Percentiles rank a stretch among this genome's conserved stretches.
These are phyloP conservation scores for Mactra quadrangularis DNA, from an alignment of 1,140 invertebrate genomes.

Conservation along the genomic window DNA sequence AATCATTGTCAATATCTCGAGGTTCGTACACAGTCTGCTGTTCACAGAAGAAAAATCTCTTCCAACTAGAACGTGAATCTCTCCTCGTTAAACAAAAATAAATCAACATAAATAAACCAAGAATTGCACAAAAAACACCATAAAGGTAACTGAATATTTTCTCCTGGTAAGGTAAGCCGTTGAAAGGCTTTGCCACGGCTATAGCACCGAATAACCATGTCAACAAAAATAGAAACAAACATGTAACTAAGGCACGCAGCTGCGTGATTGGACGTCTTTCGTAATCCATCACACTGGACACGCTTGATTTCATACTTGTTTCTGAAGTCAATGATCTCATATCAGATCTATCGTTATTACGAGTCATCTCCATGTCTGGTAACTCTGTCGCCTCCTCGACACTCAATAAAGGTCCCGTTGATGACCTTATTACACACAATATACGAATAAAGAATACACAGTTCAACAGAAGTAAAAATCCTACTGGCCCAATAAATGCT, in stretches of 20 bases:
- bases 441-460: conserved; percentile 90
- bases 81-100: conserved; percentile 93
- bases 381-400: conserved; percentile 76
- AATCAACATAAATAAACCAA: conserved; percentile 93
- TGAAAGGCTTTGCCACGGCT: conserved; percentile 82
- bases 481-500: conserved; percentile 91
- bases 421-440: conserved; percentile 87
- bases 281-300: conserved; percentile 90
- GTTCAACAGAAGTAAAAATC: conserved; percentile 90
- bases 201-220: conserved; percentile 90
- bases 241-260: conserved; percentile 90
- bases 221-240: conserved; percentile 89
- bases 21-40: conserved; percentile 70
- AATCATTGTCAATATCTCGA: conserved; percentile 64
- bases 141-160: conserved; percentile 92
- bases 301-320: conserved; percentile 84
- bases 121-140: conserved; percentile 87
- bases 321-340: conserved; percentile 66
- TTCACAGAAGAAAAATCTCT: conserved; percentile 75
- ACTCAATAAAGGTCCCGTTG: conserved; percentile 61
- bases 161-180: conserved; percentile 88
- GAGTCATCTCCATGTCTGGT: conserved; percentile 85
- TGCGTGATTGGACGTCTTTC: conserved; percentile 93
- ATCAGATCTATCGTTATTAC: conserved; percentile 55
- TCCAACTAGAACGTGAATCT: conserved; percentile 88